Base-by-base conservation (phyloP, 2,888 invertebrate genomes). In the Agriopis marginaria region DNA sequence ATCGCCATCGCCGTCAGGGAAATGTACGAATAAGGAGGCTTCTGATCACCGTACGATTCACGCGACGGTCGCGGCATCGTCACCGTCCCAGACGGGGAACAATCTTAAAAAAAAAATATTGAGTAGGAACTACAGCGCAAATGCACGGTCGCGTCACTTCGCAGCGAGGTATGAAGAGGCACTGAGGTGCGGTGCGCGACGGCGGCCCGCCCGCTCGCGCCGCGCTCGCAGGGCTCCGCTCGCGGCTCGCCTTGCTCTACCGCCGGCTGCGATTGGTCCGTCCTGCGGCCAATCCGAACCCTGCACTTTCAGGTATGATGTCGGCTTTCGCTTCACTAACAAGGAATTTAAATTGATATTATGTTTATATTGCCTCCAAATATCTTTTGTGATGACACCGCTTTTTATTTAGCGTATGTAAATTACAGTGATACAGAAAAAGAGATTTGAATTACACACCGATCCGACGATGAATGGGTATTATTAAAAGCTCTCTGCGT, bases 1-100 rank as follows among this genome's bases (percentile, higher is more conserved):
- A 99, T 99, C 70, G 99, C 99, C 99, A 99, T 99, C 72, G 99
- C 99, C 59, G 99, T 99, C 77, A 99, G 95, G 53, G 99, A 99
- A 84, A 99, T 99, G 94, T 99, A 99, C 55, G 99, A 99, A 90
- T 99, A 99, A 39, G 99, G 99, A 68, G 99, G 99, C 92, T 99
- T 99, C 93, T 99, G 99, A 90, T 99, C 99, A 88, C 99, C 98
- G 94, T 99, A 99, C 70, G 98, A 98, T 92, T 99, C 99, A 81
- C 99, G 96, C 83, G 99, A 98, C 81, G 99, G 99, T 87, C 99
- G 97, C 89, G 99, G 99, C 99, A 99, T 99, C 71, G 77, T 92
- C 91, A 89, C 92, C 87, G 77, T 75, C 81, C 82, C 80, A 71
- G 74, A 69, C 70, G 69, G 76, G 68, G 79, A 74, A 68, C 64